These are phyloP conservation scores for Aspiorhynchus laticeps DNA, from an alignment of 2,113 vertebrate species.

Conservation along the genomic window DNA sequence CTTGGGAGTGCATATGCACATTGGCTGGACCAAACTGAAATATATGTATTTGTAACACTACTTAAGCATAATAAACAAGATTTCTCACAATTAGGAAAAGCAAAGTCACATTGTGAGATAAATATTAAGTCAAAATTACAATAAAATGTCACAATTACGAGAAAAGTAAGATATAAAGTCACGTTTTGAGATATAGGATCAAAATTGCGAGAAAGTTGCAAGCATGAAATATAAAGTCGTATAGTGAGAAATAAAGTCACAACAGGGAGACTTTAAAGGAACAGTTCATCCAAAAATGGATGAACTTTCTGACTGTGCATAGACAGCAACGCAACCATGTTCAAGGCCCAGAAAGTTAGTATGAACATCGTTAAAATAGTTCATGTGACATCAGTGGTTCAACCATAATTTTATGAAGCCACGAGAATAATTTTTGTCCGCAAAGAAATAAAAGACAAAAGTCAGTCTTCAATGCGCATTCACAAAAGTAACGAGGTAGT, in stretches of 20 bases:
- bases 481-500: no score
- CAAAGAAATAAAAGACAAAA: no score
- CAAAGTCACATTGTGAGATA: background rate
- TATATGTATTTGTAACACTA: background rate
- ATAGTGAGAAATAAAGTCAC: background rate
- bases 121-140: no score
- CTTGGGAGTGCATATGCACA: background rate
- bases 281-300: no score
- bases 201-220: background rate
- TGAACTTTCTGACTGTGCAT: no score
- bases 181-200: background rate
- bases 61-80: background rate
- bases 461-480: no score
- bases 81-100: background rate
- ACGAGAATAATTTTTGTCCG: no score
- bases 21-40: background rate
- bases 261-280: background rate
- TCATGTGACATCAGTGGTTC: no score
- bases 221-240: background rate
- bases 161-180: background rate
- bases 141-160: background rate
- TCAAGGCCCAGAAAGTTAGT: no score
- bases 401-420: no score
- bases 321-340: no score
- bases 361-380: no score